A percentile compares a stretch with the other conserved stretches of the same genome.
These are phyloP conservation scores for Coracopsis vasa DNA, from an alignment of 2,113 vertebrate genomes.

Conservation along the genomic window DNA sequence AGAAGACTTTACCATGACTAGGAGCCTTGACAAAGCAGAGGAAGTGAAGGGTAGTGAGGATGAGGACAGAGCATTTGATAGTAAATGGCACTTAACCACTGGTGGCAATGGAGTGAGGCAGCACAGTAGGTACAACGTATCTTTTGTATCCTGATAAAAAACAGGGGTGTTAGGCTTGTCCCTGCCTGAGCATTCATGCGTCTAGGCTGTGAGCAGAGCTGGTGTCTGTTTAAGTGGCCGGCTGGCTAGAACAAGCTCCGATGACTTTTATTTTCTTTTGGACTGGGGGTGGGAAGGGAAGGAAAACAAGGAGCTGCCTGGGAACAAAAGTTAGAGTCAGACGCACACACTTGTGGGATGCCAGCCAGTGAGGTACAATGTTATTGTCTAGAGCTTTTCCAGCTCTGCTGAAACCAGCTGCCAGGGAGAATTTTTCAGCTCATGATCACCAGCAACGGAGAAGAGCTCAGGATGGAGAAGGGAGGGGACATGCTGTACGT, in stretches of 20 bases:
- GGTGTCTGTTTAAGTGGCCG: background rate
- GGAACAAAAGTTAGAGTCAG: background rate
- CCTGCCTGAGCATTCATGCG: background rate
- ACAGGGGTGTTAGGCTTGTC: background rate
- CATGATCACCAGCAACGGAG: background rate
- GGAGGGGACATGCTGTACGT: rapidly evolving
- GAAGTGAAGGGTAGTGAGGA: background rate
- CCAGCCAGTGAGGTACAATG: background rate
- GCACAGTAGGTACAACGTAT: background rate
- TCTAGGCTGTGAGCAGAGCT: background rate
- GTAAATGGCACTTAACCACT: background rate
- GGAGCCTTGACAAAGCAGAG: background rate
- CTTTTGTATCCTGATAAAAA: background rate
- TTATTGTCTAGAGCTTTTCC: background rate
- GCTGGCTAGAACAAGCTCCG: background rate
- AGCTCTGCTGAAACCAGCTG: background rate
- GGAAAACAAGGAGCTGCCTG: background rate
- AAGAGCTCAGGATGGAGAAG: background rate
- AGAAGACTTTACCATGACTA: background rate
- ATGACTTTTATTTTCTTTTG: background rate
- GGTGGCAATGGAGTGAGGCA: background rate
- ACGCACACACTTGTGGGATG: background rate
- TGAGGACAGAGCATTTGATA: background rate
- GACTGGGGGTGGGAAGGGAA: background rate
- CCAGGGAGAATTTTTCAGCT: background rate